Conservation (phyloP, 2,888 invertebrate species). For the Lepas anatifera region DNA sequence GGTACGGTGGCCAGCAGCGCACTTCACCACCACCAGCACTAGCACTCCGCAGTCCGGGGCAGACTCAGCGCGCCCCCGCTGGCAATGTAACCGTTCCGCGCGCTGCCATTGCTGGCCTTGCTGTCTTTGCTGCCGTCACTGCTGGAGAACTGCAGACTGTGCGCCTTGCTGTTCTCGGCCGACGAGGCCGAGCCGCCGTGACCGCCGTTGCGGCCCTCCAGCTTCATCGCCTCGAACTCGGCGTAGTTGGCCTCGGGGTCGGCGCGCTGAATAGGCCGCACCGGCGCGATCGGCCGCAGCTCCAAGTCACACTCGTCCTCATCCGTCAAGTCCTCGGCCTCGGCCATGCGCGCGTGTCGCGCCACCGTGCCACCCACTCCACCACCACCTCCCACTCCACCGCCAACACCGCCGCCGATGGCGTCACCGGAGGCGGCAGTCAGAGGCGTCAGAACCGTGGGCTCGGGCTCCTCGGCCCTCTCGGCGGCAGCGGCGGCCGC, state of each 20-base stretch:
- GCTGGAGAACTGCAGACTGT: neutral
- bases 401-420: neutral
- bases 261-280: neutral
- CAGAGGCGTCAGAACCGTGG: neutral
- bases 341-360: neutral
- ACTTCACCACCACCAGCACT: neutral
- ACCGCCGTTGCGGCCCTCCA: conserved; percentile 1
- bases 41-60: neutral
- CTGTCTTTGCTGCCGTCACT: conserved; percentile 5
- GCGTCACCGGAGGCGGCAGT: neutral
- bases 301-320: neutral
- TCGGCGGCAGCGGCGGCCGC: neutral
- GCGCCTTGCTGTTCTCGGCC: conserved; percentile 7
- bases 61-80: neutral
- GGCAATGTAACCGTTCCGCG: conserved; percentile 3
- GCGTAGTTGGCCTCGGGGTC: neutral
- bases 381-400: no score
- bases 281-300: neutral
- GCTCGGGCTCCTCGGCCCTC: neutral
- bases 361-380: no score
- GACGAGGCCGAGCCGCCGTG: neutral
- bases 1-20: no score
- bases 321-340: neutral
- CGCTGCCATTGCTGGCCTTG: conserved; percentile 6
- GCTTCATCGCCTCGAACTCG: conserved; percentile 5